Evolutionary conservation across 2,888 invertebrate species (phyloP).

Genomic region (Coelopa pilipes): DNA sequence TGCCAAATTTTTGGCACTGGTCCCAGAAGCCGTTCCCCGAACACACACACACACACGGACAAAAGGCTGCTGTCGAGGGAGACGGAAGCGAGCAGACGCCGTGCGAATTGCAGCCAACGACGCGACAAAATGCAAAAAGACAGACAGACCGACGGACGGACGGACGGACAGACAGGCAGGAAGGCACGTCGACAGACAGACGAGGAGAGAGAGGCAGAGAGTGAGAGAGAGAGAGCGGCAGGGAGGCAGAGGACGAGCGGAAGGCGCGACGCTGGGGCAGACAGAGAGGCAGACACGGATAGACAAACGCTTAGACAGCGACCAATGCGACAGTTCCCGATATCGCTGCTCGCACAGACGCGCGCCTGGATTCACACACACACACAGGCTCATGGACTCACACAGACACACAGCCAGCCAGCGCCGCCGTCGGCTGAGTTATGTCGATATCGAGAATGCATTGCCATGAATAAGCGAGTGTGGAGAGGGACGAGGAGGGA

Average conservation of each 20-base stretch:
- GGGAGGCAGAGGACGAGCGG: background rate
- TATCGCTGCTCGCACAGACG: conserved; percentile 24
- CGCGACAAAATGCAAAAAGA: conserved; percentile 8
- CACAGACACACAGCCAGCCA: background rate
- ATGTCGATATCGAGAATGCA: conserved; percentile 19
- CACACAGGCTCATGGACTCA: conserved; percentile 41
- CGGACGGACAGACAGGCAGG: background rate
- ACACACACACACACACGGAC: background rate
- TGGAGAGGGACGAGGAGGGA: background rate
- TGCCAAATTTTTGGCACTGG: conserved; percentile 13
- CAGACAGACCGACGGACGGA: background rate
- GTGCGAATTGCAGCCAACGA: conserved; percentile 27
- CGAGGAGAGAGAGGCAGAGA: conserved; percentile 13
- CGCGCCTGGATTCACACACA: background rate
- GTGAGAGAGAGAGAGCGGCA: conserved; percentile 18
- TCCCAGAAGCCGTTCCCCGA: background rate
- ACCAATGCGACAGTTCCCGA: conserved; percentile 29
- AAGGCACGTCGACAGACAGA: conserved; percentile 19
- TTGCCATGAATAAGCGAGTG: background rate
- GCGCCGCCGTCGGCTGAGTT: conserved; percentile 17
- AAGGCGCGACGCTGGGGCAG: no score
- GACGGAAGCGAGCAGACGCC: background rate
- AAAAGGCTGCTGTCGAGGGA: background rate
- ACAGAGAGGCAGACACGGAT: conserved; percentile 33
- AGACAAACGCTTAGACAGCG: conserved; percentile 23